These are phyloP conservation scores for Drosophila paramelanica DNA, from an alignment of 2,888 invertebrate species.

Conservation along the genomic window DNA sequence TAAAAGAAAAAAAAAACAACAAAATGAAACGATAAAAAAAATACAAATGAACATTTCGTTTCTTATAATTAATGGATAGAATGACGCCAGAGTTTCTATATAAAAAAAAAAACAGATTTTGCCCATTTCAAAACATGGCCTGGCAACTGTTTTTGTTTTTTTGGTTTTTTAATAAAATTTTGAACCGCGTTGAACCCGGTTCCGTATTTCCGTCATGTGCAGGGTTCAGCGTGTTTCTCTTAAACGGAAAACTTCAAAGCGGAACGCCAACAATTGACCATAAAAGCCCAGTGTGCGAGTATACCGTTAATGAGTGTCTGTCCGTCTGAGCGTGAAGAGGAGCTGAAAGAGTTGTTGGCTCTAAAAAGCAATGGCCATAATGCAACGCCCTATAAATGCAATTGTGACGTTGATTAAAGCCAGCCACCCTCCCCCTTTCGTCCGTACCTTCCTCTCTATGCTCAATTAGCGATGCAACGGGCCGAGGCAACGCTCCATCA, in stretches of 20 bases:
- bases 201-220: slow-evolving; percentile 34
- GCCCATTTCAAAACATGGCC: slow-evolving; percentile 21
- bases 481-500: slow-evolving; percentile 1
- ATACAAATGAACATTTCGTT: slow-evolving; percentile 8
- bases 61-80: slow-evolving; percentile 51
- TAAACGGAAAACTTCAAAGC: slow-evolving; percentile 56
- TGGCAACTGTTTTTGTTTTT: background rate
- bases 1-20: background rate
- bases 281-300: slow-evolving; percentile 44
- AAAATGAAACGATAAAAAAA: slow-evolving; percentile 7
- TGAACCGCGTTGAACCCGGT: slow-evolving; percentile 43
- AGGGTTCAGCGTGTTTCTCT: slow-evolving; percentile 10
- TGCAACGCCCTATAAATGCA: slow-evolving; percentile 56
- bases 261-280: slow-evolving; percentile 59
- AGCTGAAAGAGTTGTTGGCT: slow-evolving; percentile 18
- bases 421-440: background rate
- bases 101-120: slow-evolving; percentile 4
- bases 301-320: slow-evolving; percentile 59
- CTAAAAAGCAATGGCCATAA: slow-evolving; percentile 41
- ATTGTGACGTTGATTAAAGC: slow-evolving; percentile 9
- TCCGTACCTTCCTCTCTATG: slow-evolving; percentile 1
- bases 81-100: slow-evolving; percentile 55
- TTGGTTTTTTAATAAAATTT: background rate
- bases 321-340: slow-evolving; percentile 36
- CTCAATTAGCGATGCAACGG: slow-evolving; percentile 48